A percentile compares a stretch with the other conserved stretches of the same genome.
These are phyloP conservation scores for Sprattus sprattus DNA, from an alignment of 2,113 vertebrate species.

Conservation along the genomic window DNA sequence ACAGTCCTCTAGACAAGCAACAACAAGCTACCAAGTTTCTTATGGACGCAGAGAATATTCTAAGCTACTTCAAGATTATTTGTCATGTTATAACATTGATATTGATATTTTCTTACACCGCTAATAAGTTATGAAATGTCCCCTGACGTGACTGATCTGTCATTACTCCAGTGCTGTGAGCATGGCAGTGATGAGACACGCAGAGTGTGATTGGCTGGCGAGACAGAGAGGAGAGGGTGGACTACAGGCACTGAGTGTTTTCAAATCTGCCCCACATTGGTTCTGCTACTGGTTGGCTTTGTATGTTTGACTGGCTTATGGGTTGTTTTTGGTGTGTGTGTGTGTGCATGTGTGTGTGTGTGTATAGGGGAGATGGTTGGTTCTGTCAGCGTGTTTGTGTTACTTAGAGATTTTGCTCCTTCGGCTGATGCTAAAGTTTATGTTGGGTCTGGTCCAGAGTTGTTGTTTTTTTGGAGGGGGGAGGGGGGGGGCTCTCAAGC, in stretches of 20 bases:
- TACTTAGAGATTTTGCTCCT: not conserved
- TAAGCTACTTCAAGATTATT: not conserved
- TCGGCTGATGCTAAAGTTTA: not conserved
- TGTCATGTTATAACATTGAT: not conserved
- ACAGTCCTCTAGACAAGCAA: not conserved
- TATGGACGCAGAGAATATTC: not conserved
- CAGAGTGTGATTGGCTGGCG: not conserved
- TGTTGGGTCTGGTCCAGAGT: not conserved
- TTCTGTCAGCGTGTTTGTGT: not conserved
- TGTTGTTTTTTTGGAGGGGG: not conserved
- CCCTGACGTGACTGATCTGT: not conserved
- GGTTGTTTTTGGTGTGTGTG: not conserved
- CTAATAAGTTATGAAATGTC: not conserved
- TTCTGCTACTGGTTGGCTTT: conserved; percentile 5
- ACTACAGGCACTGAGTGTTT: not conserved
- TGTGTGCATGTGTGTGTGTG: not conserved
- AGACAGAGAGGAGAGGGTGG: not conserved
- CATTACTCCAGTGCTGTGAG: not conserved
- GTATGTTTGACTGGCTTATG: not conserved
- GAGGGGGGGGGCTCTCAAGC: too few relatives aligned
- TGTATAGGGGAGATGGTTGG: not conserved
- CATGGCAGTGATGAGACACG: not conserved
- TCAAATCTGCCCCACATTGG: not conserved
- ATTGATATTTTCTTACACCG: not conserved
- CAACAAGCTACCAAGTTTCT: not conserved